These are phyloP conservation scores for Talpa occidentalis DNA, from an alignment of 2,113 vertebrate genomes.

Conservation along the genomic window DNA sequence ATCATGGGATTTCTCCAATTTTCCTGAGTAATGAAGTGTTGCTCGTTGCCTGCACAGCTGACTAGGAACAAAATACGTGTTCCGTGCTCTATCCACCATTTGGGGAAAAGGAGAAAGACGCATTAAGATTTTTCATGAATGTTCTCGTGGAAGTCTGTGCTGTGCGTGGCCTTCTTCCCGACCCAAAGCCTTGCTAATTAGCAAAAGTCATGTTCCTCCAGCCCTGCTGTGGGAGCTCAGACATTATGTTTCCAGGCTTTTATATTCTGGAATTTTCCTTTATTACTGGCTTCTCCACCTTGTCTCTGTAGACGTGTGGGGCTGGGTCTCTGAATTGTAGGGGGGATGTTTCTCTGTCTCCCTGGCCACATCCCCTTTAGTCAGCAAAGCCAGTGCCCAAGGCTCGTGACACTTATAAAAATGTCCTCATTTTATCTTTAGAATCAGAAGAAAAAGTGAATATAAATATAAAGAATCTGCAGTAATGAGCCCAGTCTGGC, in stretches of 20 bases:
- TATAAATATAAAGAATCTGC: background rate
- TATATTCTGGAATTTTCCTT: background rate
- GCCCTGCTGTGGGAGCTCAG: background rate
- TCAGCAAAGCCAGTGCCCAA: fast-evolving
- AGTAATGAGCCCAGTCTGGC: background rate
- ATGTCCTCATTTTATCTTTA: background rate
- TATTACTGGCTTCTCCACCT: background rate
- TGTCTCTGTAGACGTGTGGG: fast-evolving
- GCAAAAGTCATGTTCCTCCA: background rate
- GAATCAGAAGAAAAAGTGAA: background rate
- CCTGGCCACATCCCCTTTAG: background rate
- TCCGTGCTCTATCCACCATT: conserved; percentile 47
- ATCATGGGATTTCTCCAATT: background rate
- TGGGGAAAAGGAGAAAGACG: background rate
- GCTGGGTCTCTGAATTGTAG: fast-evolving
- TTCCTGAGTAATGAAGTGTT: conserved; percentile 70
- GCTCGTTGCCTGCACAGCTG: background rate
- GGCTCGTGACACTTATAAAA: background rate
- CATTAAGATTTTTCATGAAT: background rate
- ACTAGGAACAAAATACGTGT: background rate
- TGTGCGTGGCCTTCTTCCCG: background rate
- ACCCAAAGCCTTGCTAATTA: background rate
- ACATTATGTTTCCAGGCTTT: background rate
- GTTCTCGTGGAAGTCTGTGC: background rate
- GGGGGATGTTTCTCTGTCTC: background rate